Evolutionary conservation across 2,797 vertebrate species (phyloP), one percentile per base, ranked within the genome.

Genomic region (Clarias laeviceps): DNA sequence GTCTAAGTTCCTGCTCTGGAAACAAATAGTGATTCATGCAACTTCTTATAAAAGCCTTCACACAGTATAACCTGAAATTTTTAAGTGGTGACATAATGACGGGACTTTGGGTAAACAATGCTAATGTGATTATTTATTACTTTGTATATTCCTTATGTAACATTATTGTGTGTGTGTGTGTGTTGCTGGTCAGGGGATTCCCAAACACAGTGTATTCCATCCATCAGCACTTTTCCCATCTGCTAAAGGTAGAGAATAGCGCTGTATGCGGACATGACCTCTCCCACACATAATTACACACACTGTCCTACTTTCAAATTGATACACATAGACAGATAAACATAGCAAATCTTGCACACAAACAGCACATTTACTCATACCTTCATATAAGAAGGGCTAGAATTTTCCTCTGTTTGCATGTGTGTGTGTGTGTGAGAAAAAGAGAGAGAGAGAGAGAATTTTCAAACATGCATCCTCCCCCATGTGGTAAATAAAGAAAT

Each of bases 161-260:
- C 9, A 24, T 64, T 3, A 57, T 57, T 74, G 27, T 84, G 12
- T 69, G 50, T 70, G 80, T 81, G 59, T 82, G 64, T 83, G 57
- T 85, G 62, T 68, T 72, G 57, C 32, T 34, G 61, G 78, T 83
- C 65, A 11, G 85, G 90, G 90, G 89, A 90, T 90, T 91, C 89
- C 90, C 91, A 86, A 87, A 87, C 85, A 81, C 18, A 29, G 81
- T 88, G 88, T 85, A 80, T 91, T 90, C 88, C 87, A 94, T 95
- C 93, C 91, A 95, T 95, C 94, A 95, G 91, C 91, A 93, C 93
- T 94, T 92, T 94, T 95, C 93, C 94, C 92, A 94, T 91, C 87
- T 91, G 93, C 91, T 91, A 91, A 89, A 81, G 79, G 91, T 94
- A 88, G 8, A 94, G 95, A 95, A 95, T 95, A 95, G 94, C 93